phyloP scores from a whole-genome alignment of 2,113 vertebrate genomes.

The Asarcornis scutulata region DNA sequence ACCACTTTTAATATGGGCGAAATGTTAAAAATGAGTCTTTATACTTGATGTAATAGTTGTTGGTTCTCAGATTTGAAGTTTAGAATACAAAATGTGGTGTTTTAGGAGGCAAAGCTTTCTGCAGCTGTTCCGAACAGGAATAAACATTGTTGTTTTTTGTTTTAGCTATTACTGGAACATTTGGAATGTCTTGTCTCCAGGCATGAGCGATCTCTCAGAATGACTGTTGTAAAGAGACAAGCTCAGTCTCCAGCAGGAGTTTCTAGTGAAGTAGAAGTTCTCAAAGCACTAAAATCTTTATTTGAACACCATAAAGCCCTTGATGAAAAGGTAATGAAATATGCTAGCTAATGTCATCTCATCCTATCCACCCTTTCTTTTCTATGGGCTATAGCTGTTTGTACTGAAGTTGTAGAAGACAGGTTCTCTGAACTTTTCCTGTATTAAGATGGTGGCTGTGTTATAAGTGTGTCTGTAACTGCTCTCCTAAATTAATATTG shows the following conservation, averaged over 20 bases:
- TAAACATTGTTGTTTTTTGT: not conserved
- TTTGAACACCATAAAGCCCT: slow-evolving; percentile 99
- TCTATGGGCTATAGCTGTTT: not conserved
- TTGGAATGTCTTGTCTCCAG: slow-evolving; percentile 96
- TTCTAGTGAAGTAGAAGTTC: slow-evolving; percentile 97
- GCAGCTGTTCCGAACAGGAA: not conserved
- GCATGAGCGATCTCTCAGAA: slow-evolving; percentile 93
- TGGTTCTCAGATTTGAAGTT: not conserved
- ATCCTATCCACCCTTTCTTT: not conserved
- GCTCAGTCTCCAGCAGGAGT: slow-evolving; percentile 96
- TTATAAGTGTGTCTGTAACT: not conserved
- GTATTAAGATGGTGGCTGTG: not conserved
- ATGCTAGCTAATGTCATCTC: not conserved
- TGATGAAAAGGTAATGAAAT: slow-evolving; percentile 90
- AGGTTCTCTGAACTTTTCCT: not conserved
- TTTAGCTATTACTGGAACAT: slow-evolving; percentile 92
- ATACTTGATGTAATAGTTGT: accelerated
- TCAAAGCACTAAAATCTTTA: slow-evolving; percentile 97
- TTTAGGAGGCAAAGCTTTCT: not conserved
- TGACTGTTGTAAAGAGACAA: slow-evolving; percentile 97
- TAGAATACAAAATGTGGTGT: not conserved
- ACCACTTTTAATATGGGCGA: not conserved
- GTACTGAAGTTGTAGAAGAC: not conserved
- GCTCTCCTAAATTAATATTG: not conserved
- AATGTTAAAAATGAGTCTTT: not conserved